Base-by-base conservation (phyloP, 2,888 invertebrate genomes). In the Dynastes hyllus region DNA sequence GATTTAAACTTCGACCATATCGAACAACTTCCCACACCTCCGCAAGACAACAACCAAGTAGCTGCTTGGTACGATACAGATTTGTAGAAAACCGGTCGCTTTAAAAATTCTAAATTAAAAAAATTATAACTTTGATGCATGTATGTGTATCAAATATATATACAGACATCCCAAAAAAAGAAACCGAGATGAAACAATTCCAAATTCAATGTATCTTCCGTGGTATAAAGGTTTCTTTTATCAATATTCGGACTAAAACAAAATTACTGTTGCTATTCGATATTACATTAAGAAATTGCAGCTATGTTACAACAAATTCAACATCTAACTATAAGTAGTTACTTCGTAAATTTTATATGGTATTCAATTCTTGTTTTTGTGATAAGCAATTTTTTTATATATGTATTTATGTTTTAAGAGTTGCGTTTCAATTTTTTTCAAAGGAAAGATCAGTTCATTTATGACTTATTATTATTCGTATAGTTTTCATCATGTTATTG, bases 51-150 rank as follows among this genome's bases (percentile, higher is more conserved):
- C 91, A 95, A 94, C 89, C 96, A 97, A 89, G 95, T 97, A 85
- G 97, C 97, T 83, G 97, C 97, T 86, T 98, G 98, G 98, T 98
- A 98, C 90, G 98, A 98, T 91, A 98, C 98, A 83, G 98, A 98
- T 90, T 94, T 98, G 87, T 98, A 93, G 90, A 61, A 51, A 22
- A 29, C 55, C 16, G 13, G 58, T 16, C 37, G 27, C 3, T 71
- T 51, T 29, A 5, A 27, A 37, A 51, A 67, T 5, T 37, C 4
- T 37, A 37, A 4, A 37, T 37, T 37, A 37, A 37, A 37, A 4
- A 37, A 37, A 37, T 5, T 22, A 5, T 37, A 37, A 37, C 32
- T 5, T 37, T 37, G 32, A 37, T 37, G 32, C 32, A 37, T 37
- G 32, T 37, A 37, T 37, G 32, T 37, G 32, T 37, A 37, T 37